Conservation (phyloP, 2,888 invertebrate species). For the Drosophila koepferae region DNA sequence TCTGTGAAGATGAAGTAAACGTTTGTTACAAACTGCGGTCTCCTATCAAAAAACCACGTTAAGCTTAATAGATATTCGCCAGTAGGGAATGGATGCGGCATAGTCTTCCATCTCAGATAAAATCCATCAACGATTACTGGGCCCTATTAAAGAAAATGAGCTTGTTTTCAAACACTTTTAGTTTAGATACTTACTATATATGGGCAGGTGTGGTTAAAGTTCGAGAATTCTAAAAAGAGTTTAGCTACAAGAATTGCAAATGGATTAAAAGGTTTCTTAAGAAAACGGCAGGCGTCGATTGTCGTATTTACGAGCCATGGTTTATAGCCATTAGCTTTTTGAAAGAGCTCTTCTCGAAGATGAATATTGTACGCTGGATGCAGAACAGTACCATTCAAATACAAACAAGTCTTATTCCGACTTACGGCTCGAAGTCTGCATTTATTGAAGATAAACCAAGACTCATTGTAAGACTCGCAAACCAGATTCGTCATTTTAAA, state of each 20-base stretch:
- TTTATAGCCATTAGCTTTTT: slow-evolving; percentile 44
- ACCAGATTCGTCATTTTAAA: slow-evolving; percentile 31
- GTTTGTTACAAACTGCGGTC: slow-evolving; percentile 29
- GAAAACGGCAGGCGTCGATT: slow-evolving; percentile 19
- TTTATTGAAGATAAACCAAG: slow-evolving; percentile 26
- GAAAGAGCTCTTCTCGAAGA: background rate
- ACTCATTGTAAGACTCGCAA: too few species aligned
- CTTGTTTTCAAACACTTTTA: too few species aligned
- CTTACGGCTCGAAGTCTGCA: slow-evolving; percentile 48
- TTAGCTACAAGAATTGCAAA: background rate
- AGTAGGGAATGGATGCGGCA: slow-evolving; percentile 12
- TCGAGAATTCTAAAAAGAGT: background rate
- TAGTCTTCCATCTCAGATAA: background rate
- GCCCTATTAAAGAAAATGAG: background rate
- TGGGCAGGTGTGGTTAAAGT: slow-evolving; percentile 4
- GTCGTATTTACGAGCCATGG: slow-evolving; percentile 27
- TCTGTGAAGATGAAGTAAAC: slow-evolving; percentile 35
- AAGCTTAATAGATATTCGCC: slow-evolving; percentile 29
- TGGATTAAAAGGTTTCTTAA: background rate
- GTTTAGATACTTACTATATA: background rate
- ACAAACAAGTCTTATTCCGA: slow-evolving; percentile 31
- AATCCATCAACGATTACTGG: background rate
- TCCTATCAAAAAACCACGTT: slow-evolving; percentile 31
- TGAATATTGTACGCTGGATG: slow-evolving; percentile 25
- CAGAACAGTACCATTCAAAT: slow-evolving; percentile 25